Evolutionary conservation across 2,888 invertebrate species (phyloP), one percentile per base, ranked within the genome.

Genomic region (Drosophila paranaensis): DNA sequence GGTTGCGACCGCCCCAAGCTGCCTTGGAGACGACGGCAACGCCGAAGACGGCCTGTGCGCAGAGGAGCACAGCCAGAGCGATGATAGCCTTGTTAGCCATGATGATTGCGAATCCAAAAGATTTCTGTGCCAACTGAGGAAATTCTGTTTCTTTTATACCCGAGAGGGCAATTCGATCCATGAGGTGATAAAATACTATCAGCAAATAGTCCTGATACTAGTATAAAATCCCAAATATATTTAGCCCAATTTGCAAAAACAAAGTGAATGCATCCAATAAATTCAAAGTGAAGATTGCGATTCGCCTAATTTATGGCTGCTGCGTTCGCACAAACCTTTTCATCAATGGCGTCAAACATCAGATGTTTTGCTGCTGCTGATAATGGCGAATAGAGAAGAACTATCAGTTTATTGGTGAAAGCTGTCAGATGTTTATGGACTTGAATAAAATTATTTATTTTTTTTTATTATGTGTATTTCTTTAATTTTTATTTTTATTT

Each of bases 1-100:
- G 66, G 8, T 63, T 33, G 91, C 93, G 35, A 85, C 72, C 90
- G 13, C 82, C 83, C 89, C 90, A 90, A 33, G 74, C 35, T 0
- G 79, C 25, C 58, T 88, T 89, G 50, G 57, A 67, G 48, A 86
- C 69, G 10, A 89, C 83, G 48, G 27, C 67, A 3, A 83, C 77
- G 30, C 77, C 77, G 33, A 71, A 58, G 43, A 74, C 80, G 62
- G 79, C 75, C 54, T 81, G 67, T 30, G 70, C 70, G 70, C 72
- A 85, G 40, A 45, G 39, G 11, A 82, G 76, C 30, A 85, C 76
- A 6, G 71, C 71, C 60, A 79, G 39, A 48, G 84, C 66, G n/a
- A 78, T 61, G 16, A 81, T 50, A 60, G 69, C 71, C 57, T 70
- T 80, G 64, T 70, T 81, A 54, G 61, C 69, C 87, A 87, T 87